Evolutionary conservation across 2,888 invertebrate genomes (phyloP).

Genomic region (Drosophila pegasa): DNA sequence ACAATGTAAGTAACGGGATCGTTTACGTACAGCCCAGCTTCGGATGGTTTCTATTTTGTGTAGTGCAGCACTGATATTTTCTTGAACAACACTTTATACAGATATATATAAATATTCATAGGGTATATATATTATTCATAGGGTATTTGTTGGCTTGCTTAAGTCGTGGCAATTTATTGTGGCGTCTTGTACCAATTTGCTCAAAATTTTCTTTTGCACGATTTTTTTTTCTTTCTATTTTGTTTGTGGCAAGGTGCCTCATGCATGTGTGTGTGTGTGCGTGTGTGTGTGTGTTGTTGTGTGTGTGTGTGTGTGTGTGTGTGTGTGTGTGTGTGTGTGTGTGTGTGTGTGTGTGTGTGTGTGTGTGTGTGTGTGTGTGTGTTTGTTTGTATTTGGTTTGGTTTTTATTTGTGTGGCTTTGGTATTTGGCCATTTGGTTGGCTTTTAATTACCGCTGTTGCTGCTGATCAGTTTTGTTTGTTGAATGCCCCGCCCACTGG

Average conservation of each 20-base stretch:
- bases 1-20: too few relatives aligned
- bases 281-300: background rate
- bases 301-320: constrained; percentile 8
- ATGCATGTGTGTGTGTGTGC: constrained; percentile 1
- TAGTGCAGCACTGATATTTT: too few relatives aligned
- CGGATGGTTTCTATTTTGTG: too few relatives aligned
- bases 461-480: constrained; percentile 74
- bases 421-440: constrained; percentile 75
- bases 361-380: constrained; percentile 18
- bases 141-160: constrained; percentile 14
- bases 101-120: too few relatives aligned
- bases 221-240: background rate
- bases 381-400: constrained; percentile 34
- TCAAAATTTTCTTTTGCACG: constrained; percentile 39
- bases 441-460: constrained; percentile 75
- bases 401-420: constrained; percentile 65
- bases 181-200: constrained; percentile 26
- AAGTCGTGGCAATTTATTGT: background rate
- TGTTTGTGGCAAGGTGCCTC: background rate
- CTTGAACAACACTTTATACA: too few relatives aligned
- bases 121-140: too few relatives aligned
- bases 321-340: background rate
- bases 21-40: too few relatives aligned
- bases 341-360: background rate
- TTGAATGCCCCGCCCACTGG: constrained; percentile 3